Evolutionary conservation across 2,797 vertebrate genomes (phyloP), one percentile per base, ranked within the genome.

Genomic region (Anolis apletophallus): DNA sequence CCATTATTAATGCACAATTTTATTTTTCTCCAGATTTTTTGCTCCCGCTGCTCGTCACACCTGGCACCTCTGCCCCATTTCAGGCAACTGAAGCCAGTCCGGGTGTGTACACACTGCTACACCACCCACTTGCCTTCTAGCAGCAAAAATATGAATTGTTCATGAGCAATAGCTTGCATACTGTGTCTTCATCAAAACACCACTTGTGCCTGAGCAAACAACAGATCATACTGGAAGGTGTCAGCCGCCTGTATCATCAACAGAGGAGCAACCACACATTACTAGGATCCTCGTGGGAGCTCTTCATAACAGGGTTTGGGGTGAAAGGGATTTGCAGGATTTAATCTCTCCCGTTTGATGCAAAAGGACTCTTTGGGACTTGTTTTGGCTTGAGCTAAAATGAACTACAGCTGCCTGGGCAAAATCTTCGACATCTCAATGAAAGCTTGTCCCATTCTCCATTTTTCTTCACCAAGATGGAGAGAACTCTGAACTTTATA

Each of bases 11-110:
- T 9, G 59, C 32, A 69, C 29, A 55, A 3, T 77, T 78, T 88
- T 75, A 40, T 89, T 69, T 85, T 50, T 69, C 0, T n/a, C 3
- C 91, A 97, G 96, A 96, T 96, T 73, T 96, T 97, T 93, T 97
- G 96, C 14, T 92, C 95, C 40, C 94, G 92, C 81, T 97, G 96
- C 90, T 97, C 96, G 0, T 90, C 94, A 0, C 94, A 95, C 2
- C 10, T 93, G 0, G 91, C 85, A 0, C 91, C 89, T 0, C 90
- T 97, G 74, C 95, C 95, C 0, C 94, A 88, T 68, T 93, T 92
- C 0, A 86, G 92, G 26, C 95, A 94, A 40, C 34, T 4, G 1
- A 95, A 94, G 73, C 94, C 96, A 0, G 95, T 96, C 1, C 95
- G 96, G 0, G 93, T 96, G 32, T 91, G 91, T 57, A 68, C 88